Conservation (phyloP, 2,797 vertebrate species). For the Sebastolobus altivelis region DNA sequence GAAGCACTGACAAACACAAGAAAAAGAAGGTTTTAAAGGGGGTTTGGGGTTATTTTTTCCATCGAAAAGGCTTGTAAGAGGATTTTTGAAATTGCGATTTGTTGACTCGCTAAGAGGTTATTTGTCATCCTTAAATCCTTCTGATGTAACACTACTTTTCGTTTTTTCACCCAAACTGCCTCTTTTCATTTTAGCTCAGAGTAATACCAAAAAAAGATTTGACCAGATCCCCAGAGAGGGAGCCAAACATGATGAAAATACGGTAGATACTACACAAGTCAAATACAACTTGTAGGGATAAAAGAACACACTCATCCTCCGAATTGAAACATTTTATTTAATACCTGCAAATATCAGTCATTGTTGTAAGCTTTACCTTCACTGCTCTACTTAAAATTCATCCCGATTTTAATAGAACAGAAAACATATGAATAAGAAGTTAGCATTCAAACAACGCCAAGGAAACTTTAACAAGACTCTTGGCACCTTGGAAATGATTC, state of each 20-base stretch:
- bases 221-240: background rate
- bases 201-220: constrained; percentile 27
- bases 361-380: background rate
- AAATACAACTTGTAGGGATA: background rate
- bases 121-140: constrained; percentile 70
- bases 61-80: constrained; percentile 59
- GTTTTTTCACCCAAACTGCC: constrained; percentile 60
- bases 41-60: constrained; percentile 2
- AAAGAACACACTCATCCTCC: constrained; percentile 10
- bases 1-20: constrained; percentile 19
- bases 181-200: constrained; percentile 36
- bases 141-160: constrained; percentile 73
- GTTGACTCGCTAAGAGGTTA: constrained; percentile 71
- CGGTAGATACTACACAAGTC: background rate
- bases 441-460: constrained; percentile 16
- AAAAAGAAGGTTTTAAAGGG: constrained; percentile 16
- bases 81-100: constrained; percentile 75
- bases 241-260: constrained; percentile 20
- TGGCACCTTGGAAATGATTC: constrained; percentile 32
- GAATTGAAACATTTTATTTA: constrained; percentile 44
- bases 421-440: background rate
- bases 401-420: background rate
- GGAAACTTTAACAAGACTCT: constrained; percentile 17
- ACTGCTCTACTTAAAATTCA: background rate
- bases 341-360: constrained; percentile 9